These are phyloP conservation scores for Arctocebus calabarensis DNA, from an alignment of 2,797 vertebrate genomes.

Conservation along the genomic window DNA sequence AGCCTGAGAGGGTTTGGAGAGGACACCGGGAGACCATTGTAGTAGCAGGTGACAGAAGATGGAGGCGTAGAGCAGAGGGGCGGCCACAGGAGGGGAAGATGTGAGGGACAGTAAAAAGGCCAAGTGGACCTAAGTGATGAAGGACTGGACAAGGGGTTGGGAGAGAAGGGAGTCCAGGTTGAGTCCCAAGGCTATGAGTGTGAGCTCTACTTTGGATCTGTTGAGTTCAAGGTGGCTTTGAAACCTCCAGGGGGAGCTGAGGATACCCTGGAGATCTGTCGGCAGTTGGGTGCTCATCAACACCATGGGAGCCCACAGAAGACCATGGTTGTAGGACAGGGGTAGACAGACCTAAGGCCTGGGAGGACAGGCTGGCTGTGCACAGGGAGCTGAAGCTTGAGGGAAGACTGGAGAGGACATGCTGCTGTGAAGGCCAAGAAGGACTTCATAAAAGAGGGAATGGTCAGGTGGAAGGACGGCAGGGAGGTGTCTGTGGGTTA, in stretches of 20 bases:
- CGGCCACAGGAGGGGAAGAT: accelerated
- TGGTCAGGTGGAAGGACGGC: neutral
- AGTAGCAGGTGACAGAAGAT: neutral
- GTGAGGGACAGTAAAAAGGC: neutral
- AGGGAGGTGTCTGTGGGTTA: accelerated
- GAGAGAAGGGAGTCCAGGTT: accelerated
- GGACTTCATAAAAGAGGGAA: neutral
- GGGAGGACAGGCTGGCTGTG: too few species aligned
- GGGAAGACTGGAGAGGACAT: neutral
- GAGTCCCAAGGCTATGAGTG: neutral
- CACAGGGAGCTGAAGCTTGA: too few species aligned
- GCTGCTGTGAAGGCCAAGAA: neutral
- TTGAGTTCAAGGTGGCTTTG: neutral
- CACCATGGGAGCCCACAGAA: neutral
- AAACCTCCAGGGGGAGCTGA: neutral
- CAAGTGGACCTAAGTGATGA: accelerated
- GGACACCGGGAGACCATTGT: neutral
- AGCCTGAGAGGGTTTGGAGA: neutral
- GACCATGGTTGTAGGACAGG: too few species aligned
- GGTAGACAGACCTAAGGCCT: accelerated
- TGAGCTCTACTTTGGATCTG: neutral
- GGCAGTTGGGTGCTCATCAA: neutral
- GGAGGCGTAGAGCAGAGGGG: neutral
- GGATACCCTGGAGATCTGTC: neutral
- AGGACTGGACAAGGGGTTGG: accelerated